These are phyloP conservation scores for Drosophila conformis DNA, from an alignment of 2,888 invertebrate genomes.

Conservation along the genomic window DNA sequence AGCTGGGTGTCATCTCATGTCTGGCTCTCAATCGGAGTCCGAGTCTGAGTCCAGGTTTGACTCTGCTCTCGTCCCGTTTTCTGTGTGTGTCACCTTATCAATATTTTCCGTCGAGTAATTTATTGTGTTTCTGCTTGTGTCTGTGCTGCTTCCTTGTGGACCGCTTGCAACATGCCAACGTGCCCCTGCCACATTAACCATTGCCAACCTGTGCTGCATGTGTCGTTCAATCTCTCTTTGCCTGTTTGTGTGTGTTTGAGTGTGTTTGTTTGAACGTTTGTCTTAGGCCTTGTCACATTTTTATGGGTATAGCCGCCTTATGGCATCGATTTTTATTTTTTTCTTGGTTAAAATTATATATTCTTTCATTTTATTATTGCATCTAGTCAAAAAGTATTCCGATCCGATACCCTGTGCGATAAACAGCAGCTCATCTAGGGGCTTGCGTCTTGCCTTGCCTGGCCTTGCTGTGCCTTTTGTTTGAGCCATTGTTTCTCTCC, in stretches of 20 bases:
- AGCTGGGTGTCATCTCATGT: constrained; percentile 70
- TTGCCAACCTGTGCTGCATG: constrained; percentile 43
- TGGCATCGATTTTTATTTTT: constrained; percentile 79
- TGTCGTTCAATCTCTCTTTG: constrained; percentile 20
- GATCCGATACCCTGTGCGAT: constrained; percentile 36
- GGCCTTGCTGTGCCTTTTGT: constrained; percentile 2
- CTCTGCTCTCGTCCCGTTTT: constrained; percentile 8
- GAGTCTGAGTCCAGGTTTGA: not conserved
- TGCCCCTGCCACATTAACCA: constrained; percentile 4
- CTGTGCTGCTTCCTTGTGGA: constrained; percentile 65
- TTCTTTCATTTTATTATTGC: constrained; percentile 67
- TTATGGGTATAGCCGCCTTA: constrained; percentile 71
- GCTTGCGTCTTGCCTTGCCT: not conserved
- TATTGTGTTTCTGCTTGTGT: constrained; percentile 73
- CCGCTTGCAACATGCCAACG: constrained; percentile 24
- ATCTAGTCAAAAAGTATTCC: constrained; percentile 18
- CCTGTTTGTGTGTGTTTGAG: constrained; percentile 8
- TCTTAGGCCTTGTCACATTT: constrained; percentile 77
- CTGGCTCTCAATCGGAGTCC: constrained; percentile 31
- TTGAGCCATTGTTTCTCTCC: constrained; percentile 28
- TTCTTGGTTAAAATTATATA: constrained; percentile 70
- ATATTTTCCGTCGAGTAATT: constrained; percentile 83
- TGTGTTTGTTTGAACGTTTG: constrained; percentile 60
- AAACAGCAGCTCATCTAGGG: constrained; percentile 38
- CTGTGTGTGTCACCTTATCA: constrained; percentile 78